A percentile compares a stretch with the other conserved stretches of the same genome.
Evolutionary conservation across 2,797 vertebrate species (phyloP).

Genomic region (Buphagus erythrorhynchus): DNA sequence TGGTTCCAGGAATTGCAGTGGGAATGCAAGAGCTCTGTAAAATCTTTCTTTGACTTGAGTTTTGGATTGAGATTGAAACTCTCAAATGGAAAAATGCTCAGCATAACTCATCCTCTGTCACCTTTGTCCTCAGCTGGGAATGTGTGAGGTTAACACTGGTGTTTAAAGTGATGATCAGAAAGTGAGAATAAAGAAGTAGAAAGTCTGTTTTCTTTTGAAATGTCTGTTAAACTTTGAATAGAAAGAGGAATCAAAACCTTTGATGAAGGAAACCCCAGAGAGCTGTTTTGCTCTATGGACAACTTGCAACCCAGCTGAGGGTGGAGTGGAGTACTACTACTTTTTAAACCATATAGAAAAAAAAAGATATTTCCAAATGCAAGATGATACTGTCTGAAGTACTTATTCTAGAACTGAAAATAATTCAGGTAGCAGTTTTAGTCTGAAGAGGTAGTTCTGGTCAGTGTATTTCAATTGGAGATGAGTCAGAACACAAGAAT

Average conservation of each 20-base stretch:
- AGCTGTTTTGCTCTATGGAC: not conserved
- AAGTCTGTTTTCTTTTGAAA: not conserved
- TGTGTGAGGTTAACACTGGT: not conserved
- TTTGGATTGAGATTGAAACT: not conserved
- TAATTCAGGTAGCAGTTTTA: not conserved
- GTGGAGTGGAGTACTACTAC: fast-evolving
- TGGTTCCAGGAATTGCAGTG: not conserved
- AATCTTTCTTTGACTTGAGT: not conserved
- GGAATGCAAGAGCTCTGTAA: not conserved
- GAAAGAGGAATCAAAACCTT: not conserved
- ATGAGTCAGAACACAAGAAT: constrained; percentile 2
- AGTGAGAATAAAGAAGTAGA: not conserved
- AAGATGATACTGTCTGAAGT: not conserved
- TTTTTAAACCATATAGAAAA: not conserved
- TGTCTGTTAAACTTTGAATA: not conserved
- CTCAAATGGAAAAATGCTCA: not conserved
- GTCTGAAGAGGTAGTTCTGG: not conserved
- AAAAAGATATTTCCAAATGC: not conserved
- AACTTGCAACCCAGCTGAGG: not conserved
- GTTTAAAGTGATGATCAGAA: not conserved
- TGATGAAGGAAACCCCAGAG: not conserved
- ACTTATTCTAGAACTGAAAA: not conserved
- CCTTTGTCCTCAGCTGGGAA: not conserved
- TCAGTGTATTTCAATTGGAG: not conserved
- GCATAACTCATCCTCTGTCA: fast-evolving